Percentiles rank a stretch among this genome's conserved stretches.
These are phyloP conservation scores for Prosapia bicincta DNA, from an alignment of 2,888 invertebrate genomes.

Conservation along the genomic window DNA sequence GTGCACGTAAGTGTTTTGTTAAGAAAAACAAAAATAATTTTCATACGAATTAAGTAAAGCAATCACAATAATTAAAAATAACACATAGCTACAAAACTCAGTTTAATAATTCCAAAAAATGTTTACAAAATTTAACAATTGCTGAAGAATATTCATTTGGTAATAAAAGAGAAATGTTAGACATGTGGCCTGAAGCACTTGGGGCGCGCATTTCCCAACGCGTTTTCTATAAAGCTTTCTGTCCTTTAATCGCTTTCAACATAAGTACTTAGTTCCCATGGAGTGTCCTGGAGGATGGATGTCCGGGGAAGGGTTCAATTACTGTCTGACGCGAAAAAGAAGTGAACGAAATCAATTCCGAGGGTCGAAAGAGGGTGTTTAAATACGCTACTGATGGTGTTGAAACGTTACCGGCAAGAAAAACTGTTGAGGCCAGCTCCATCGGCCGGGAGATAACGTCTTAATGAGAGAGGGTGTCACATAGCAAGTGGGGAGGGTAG, in stretches of 20 bases:
- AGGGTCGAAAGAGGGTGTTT: slow-evolving; percentile 2
- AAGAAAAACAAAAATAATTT: too few species aligned
- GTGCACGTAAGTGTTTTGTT: too few species aligned
- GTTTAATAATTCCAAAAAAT: too few species aligned
- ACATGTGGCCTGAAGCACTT: neutral
- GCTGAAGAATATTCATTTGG: neutral
- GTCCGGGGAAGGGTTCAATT: neutral
- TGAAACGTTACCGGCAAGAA: neutral
- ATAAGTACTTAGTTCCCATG: neutral
- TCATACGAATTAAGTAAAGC: too few species aligned
- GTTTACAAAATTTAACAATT: too few species aligned
- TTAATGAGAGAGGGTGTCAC: slow-evolving; percentile 22
- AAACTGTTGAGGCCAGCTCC: slow-evolving; percentile 2
- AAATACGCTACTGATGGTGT: slow-evolving; percentile 5
- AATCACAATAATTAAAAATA: too few species aligned
- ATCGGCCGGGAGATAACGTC: slow-evolving; percentile 20
- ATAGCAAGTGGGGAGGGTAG: neutral
- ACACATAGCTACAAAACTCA: too few species aligned
- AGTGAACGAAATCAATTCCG: slow-evolving; percentile 3
- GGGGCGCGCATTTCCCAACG: neutral
- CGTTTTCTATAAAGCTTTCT: too few species aligned
- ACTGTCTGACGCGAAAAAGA: neutral
- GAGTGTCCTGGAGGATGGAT: neutral
- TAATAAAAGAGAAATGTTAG: neutral
- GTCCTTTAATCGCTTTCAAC: neutral